phyloP scores from a whole-genome alignment of 1,140 invertebrate species.

The Panagrolaimus sp. region DNA sequence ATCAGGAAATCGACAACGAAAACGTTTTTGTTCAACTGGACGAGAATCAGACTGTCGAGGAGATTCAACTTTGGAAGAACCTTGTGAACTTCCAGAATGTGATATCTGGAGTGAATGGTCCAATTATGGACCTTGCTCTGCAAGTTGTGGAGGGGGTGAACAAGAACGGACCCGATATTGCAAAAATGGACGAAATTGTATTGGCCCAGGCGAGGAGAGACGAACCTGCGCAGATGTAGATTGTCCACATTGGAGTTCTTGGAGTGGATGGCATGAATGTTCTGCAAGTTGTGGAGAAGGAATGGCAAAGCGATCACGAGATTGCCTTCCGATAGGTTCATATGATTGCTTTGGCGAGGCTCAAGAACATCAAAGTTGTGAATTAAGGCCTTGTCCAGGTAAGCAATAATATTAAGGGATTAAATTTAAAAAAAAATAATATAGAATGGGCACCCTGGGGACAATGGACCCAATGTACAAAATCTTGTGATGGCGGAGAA shows the following conservation, averaged over 20 bases:
- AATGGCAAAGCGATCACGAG: constrained; percentile 31
- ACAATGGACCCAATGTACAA: neutral
- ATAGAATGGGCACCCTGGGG: constrained; percentile 3
- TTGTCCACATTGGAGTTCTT: constrained; percentile 34
- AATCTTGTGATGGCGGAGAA: constrained; percentile 24
- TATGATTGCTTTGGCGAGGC: neutral
- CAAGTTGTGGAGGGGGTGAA: constrained; percentile 71
- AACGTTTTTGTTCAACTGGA: constrained; percentile 29
- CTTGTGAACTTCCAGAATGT: constrained; percentile 33
- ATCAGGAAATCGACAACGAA: constrained; percentile 31
- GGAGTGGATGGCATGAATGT: constrained; percentile 28
- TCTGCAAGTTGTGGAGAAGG: constrained; percentile 32
- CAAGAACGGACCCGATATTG: constrained; percentile 68
- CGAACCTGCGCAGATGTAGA: constrained; percentile 27
- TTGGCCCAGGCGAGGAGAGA: constrained; percentile 25
- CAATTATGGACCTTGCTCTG: constrained; percentile 71
- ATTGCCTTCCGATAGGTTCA: neutral
- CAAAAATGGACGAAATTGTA: constrained; percentile 19
- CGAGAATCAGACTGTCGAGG: constrained; percentile 34
- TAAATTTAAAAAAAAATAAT: constrained; percentile 5
- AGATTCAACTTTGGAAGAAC: constrained; percentile 38
- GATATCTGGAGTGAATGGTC: constrained; percentile 66
- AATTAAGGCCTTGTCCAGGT: neutral
- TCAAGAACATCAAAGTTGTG: constrained; percentile 7
- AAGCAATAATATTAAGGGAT: neutral